Percentiles rank a stretch among this genome's conserved stretches.
Conservation (phyloP, 2,797 vertebrate genomes). For the Selene dorsalis region DNA sequence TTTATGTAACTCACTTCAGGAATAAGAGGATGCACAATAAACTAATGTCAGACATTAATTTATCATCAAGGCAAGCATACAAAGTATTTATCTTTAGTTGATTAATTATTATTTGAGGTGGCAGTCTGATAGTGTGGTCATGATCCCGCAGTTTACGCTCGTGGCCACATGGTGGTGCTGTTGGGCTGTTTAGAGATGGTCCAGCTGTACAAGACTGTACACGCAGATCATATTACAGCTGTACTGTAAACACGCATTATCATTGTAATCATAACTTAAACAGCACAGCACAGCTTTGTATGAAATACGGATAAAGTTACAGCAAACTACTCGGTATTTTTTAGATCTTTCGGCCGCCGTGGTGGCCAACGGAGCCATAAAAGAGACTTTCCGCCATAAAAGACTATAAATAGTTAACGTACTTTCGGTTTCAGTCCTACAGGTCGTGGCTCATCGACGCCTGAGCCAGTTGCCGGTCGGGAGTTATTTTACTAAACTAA, state of each 20-base stretch:
- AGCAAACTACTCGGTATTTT: too few species aligned
- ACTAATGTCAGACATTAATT: too few species aligned
- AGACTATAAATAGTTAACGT: background rate
- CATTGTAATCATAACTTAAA: background rate
- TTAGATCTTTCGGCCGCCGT: background rate
- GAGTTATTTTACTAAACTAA: too few species aligned
- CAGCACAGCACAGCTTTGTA: too few species aligned
- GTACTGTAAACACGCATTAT: background rate
- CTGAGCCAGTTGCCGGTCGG: background rate
- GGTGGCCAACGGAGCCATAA: too few species aligned
- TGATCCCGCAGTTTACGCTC: background rate
- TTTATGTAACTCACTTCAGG: too few species aligned
- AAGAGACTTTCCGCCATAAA: conserved; percentile 43
- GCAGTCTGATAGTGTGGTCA: too few species aligned
- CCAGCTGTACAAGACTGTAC: fast-evolving
- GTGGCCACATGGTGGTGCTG: conserved; percentile 31
- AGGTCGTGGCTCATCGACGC: fast-evolving
- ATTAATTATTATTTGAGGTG: background rate
- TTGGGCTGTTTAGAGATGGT: background rate
- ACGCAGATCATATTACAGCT: background rate
- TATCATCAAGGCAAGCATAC: too few species aligned
- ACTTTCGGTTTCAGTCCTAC: conserved; percentile 65
- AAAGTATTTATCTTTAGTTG: too few species aligned
- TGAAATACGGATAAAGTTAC: fast-evolving
- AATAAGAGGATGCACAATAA: too few species aligned